Evolutionary conservation across 2,888 invertebrate species (phyloP).

Genomic region (Pandemis heparana): DNA sequence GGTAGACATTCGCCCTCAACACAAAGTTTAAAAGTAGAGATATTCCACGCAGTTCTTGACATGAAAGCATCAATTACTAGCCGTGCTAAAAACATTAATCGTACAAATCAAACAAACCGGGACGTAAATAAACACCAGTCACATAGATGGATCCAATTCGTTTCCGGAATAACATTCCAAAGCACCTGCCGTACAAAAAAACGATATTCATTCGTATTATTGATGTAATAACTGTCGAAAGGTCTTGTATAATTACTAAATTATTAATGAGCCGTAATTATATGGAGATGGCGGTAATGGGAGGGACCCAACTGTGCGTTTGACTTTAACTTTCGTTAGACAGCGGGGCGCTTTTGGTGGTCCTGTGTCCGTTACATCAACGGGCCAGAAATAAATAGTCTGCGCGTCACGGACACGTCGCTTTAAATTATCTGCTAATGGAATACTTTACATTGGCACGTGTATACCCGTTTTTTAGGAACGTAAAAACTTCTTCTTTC

Average conservation of each 20-base stretch:
- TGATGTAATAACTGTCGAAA: constrained; percentile 24
- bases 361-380: not conserved
- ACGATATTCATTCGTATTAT: constrained; percentile 17
- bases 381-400: not conserved
- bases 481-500: not conserved
- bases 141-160: constrained; percentile 39
- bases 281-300: constrained; percentile 9
- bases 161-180: constrained; percentile 31
- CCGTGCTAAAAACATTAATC: constrained; percentile 39
- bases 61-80: constrained; percentile 38
- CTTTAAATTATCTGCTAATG: constrained; percentile 3
- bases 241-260: constrained; percentile 10
- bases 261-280: constrained; percentile 23
- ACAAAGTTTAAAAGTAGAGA: not conserved
- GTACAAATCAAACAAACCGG: constrained; percentile 40
- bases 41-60: constrained; percentile 1
- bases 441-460: not conserved
- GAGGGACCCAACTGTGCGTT: constrained; percentile 15
- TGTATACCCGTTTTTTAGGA: not conserved
- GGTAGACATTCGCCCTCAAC: not conserved
- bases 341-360: constrained; percentile 21
- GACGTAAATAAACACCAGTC: constrained; percentile 39
- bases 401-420: constrained; percentile 1
- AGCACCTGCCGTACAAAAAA: constrained; percentile 26
- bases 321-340: constrained; percentile 4